phyloP scores from a whole-genome alignment of 2,888 invertebrate genomes.

The Drosophila seclusa region DNA sequence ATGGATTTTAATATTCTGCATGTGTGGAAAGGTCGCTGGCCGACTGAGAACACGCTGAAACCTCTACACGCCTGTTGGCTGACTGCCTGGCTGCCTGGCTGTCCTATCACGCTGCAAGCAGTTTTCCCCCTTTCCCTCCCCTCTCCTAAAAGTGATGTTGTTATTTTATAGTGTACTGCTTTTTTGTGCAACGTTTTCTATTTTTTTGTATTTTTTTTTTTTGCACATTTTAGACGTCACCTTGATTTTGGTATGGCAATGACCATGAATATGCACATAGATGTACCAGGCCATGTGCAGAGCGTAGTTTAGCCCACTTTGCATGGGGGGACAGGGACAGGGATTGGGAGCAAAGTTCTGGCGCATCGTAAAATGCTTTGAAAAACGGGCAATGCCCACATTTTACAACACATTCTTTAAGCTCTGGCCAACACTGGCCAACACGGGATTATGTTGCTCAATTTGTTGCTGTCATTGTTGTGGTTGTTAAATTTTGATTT shows the following conservation, averaged over 20 bases:
- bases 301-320: conserved; percentile 69
- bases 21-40: conserved; percentile 82
- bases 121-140: no score
- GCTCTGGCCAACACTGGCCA: conserved; percentile 46
- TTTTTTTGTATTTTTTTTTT: conserved; percentile 26
- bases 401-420: conserved; percentile 61
- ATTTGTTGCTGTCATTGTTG: conserved; percentile 68
- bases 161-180: conserved; percentile 35
- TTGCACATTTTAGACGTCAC: conserved; percentile 61
- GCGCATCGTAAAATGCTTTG: conserved; percentile 48
- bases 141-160: conserved; percentile 2
- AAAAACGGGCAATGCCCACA: conserved; percentile 61
- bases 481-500: conserved; percentile 71
- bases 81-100: conserved; percentile 12
- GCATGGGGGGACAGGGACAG: conserved; percentile 41
- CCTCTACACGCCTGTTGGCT: neutral
- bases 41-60: conserved; percentile 48
- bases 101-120: conserved; percentile 10
- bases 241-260: conserved; percentile 77
- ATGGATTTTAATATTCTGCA: conserved; percentile 83
- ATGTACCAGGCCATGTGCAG: conserved; percentile 49
- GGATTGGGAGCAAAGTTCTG: conserved; percentile 21
- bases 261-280: conserved; percentile 79
- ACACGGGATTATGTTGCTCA: conserved; percentile 58
- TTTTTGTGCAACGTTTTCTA: conserved; percentile 11